Evolutionary conservation across 2,113 vertebrate genomes (phyloP), one percentile per base, ranked within the genome.

Genomic region (Perca flavescens): DNA sequence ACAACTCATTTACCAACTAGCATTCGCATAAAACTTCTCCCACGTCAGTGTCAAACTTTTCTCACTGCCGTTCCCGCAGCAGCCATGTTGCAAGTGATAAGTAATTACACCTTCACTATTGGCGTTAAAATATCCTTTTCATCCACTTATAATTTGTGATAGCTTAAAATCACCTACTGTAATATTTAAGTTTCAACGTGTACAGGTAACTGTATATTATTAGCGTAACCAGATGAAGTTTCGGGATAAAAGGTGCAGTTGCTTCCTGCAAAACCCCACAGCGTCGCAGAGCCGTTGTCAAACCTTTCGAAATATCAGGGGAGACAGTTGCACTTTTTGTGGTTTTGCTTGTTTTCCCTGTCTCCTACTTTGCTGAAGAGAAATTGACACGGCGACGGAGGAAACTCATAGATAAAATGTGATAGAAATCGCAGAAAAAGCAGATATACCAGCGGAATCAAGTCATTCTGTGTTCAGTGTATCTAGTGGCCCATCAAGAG

Each of bases 31-130:
- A 83, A 95, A 95, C 90, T 94, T 94, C 75, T 88, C 89, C 89
- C 85, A 91, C 92, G 92, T 94, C 92, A 80, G 80, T 89, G 87
- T 91, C 94, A 89, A 96, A 96, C 95, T 96, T 96, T 95, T 92
- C 91, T 80, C 73, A 65, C 90, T 73, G 82, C 66, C 62, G 77
- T 86, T 66, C 88, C 77, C 80, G 76, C 84, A 94, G 94, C 94
- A 95, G 94, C 94, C 95, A 96, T 96, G 91, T 92, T 89, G 88
- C 90, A 90, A 92, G 87, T 94, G 89, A 93, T 70, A 91, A 92
- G 88, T 91, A 91, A 92, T 92, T 92, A 87, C 92, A 89, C 91
- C 74, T 92, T 90, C 81, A 84, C 69, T 74, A 75, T 68, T 75
- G 76, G 77, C 82, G 80, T 76, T 72, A 36, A 77, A 74, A 85